Evolutionary conservation across 2,797 vertebrate genomes (phyloP), one percentile per base, ranked within the genome.

Genomic region (Spondyliosoma cantharus): DNA sequence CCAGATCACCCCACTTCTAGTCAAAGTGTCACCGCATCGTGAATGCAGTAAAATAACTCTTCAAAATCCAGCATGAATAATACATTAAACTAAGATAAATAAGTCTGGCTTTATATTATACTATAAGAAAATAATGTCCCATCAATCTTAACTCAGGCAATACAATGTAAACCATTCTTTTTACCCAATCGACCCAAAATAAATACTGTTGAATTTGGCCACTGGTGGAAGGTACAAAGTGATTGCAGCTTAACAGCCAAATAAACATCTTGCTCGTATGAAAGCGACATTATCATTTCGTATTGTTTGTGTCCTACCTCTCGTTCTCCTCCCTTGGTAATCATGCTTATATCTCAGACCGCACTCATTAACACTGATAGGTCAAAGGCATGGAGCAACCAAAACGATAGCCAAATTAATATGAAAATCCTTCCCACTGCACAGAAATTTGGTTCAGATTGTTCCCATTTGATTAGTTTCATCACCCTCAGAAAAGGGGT

Each of bases 381-480:
- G 76, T 81, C 67, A 71, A 61, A 85, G 59, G 49, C 60, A 67
- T 22, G 29, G 57, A 67, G 61, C 66, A 25, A 3, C 77, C 61
- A 3, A 20, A 53, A 56, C 58, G 29, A 48, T 58, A 37, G 56
- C 74, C 78, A 13, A 46, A 56, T 79, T 81, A 32, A 86, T 77
- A 46, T 72, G 61, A 42, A 88, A 77, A 76, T 78, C 58, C 52
- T 72, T 56, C 53, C 63, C 22, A 17, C 79, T 63, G 19, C 46
- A 48, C 78, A 74, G 68, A 79, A 63, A 74, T 87, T 86, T 76
- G 52, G 48, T 68, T 86, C 84, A 66, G 82, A 91, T 92, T 68
- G 75, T 89, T 73, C 83, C 63, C 77, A 54, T 87, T 82, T 82
- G 85, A 90, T 88, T 81, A 84, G 88, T 90, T 93, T 93, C 81